These are phyloP conservation scores for Thripadectes ignobilis DNA, from an alignment of 2,797 vertebrate species.

Conservation along the genomic window DNA sequence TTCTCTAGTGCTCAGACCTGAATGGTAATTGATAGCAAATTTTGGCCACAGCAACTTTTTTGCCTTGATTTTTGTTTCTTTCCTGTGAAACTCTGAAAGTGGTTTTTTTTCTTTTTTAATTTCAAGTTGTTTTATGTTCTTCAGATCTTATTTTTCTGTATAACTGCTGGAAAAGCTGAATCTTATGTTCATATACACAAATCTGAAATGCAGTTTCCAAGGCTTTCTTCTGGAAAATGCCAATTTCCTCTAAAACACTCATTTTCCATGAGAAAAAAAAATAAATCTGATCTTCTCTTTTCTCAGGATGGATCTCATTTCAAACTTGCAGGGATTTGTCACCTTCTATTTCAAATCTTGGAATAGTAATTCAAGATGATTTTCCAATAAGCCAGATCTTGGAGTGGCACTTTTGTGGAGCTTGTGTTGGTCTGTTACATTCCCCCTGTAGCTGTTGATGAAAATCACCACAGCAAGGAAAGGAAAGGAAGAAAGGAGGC, in stretches of 20 bases:
- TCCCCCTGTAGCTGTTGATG: background rate
- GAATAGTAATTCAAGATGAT: background rate
- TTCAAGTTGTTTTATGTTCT: background rate
- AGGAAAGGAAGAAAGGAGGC: background rate
- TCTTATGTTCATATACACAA: background rate
- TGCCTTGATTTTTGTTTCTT: background rate
- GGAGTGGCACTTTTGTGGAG: background rate
- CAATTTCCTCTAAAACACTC: background rate
- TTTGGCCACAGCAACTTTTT: background rate
- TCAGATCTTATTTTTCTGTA: slow-evolving; percentile 16
- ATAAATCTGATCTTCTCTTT: background rate
- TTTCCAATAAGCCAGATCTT: background rate
- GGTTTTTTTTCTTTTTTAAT: background rate
- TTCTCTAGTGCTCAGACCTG: background rate
- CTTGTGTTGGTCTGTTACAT: background rate
- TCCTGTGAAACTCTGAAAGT: background rate
- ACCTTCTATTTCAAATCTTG: background rate
- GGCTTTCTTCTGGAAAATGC: background rate
- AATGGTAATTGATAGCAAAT: background rate
- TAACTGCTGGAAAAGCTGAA: background rate
- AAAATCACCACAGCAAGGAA: background rate
- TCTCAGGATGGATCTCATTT: background rate
- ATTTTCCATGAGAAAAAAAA: background rate
- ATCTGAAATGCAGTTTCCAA: slow-evolving; percentile 10
- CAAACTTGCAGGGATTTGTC: background rate